These are phyloP conservation scores for Penaeus vannamei DNA, from an alignment of 1,140 invertebrate genomes.

Conservation along the genomic window DNA sequence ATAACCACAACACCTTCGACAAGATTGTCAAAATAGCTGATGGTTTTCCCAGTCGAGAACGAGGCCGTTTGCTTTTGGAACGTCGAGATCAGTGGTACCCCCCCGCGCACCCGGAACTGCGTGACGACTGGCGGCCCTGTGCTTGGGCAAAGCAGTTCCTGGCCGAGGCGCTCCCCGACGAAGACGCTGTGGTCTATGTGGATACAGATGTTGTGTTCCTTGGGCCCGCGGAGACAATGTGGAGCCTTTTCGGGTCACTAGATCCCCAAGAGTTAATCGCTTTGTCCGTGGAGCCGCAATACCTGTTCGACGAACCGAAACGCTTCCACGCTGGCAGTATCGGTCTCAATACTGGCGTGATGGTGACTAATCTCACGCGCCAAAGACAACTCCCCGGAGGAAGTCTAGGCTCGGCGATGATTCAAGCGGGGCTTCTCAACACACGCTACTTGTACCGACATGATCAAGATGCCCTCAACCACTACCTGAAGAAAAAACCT, in stretches of 20 bases:
- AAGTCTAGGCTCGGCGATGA: constrained; percentile 11
- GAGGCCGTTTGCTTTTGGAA: constrained; percentile 29
- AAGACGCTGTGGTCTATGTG: constrained; percentile 36
- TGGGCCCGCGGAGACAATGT: constrained; percentile 40
- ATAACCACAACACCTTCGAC: constrained; percentile 22
- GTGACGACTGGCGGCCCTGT: constrained; percentile 26
- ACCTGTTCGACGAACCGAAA: constrained; percentile 21
- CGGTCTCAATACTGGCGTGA: constrained; percentile 45
- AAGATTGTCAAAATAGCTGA: neutral
- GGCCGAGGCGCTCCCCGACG: constrained; percentile 22
- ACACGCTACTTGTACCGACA: neutral
- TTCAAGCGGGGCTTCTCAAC: neutral
- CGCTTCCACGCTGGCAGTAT: constrained; percentile 28
- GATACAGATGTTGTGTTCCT: constrained; percentile 47
- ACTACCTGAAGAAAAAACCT: constrained; percentile 16
- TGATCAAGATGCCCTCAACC: constrained; percentile 50
- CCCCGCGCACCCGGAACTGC: neutral
- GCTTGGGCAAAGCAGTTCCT: constrained; percentile 47
- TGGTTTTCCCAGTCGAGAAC: constrained; percentile 11
- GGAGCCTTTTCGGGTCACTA: constrained; percentile 29
- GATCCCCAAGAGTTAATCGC: neutral
- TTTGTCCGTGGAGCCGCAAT: constrained; percentile 37
- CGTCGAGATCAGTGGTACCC: neutral
- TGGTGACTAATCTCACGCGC: constrained; percentile 40
- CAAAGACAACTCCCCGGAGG: neutral